Evolutionary conservation across 2,113 vertebrate species (phyloP).

Genomic region (Thryonomys swinderianus): DNA sequence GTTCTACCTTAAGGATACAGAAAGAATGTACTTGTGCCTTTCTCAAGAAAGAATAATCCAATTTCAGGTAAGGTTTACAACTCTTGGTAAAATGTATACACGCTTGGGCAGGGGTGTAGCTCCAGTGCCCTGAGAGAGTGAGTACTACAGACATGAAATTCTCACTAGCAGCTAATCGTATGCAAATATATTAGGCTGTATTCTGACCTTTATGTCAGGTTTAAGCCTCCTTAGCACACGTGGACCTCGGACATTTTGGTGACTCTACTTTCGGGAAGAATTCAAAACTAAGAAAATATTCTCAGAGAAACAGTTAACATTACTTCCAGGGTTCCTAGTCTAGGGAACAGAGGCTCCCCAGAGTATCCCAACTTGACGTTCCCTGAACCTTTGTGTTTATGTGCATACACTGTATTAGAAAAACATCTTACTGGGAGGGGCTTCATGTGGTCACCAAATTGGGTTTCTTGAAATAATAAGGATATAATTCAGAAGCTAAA

Average conservation of each 20-base stretch:
- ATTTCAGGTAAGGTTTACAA: conserved; percentile 93
- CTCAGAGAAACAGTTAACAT: background rate
- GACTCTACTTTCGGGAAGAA: background rate
- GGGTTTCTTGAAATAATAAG: background rate
- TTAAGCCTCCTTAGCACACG: background rate
- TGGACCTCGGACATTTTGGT: background rate
- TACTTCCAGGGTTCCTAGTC: background rate
- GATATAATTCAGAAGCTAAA: background rate
- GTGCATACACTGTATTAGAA: background rate
- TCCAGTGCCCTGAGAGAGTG: background rate
- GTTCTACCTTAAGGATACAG: conserved; percentile 99
- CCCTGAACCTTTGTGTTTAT: background rate
- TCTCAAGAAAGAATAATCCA: conserved; percentile 99
- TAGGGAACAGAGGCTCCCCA: background rate
- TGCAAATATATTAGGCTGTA: background rate
- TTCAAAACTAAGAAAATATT: background rate
- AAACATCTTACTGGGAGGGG: background rate
- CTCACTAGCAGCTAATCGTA: background rate
- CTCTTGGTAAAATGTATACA: background rate
- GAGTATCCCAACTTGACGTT: background rate
- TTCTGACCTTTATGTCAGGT: background rate
- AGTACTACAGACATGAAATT: background rate
- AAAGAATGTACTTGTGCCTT: conserved; percentile 99
- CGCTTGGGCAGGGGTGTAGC: background rate
- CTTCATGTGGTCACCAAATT: background rate